Conservation (phyloP, 2,888 invertebrate species). For the Camponotus fellah region DNA sequence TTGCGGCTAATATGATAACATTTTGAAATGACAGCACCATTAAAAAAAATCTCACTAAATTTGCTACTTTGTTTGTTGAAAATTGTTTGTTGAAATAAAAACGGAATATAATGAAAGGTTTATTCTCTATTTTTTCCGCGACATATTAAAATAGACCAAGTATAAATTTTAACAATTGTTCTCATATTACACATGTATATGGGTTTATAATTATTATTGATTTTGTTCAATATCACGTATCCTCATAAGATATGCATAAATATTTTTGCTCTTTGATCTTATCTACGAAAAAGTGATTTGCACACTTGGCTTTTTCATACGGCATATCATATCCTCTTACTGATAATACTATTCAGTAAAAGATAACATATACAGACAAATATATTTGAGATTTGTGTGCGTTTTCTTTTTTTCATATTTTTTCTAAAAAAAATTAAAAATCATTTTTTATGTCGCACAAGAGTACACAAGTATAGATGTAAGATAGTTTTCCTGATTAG, state of each 20-base stretch:
- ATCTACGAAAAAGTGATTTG: slow-evolving; percentile 14
- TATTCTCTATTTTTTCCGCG: no score
- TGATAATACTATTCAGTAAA: slow-evolving; percentile 33
- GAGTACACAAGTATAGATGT: not conserved
- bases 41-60: not conserved
- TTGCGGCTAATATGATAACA: not conserved
- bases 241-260: slow-evolving; percentile 6
- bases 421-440: not conserved
- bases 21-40: not conserved
- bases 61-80: no score
- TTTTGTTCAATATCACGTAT: not conserved
- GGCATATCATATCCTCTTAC: not conserved
- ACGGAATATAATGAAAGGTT: not conserved
- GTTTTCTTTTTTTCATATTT: not conserved
- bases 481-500: not conserved
- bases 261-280: not conserved
- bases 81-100: not conserved
- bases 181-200: not conserved
- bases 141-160: not conserved
- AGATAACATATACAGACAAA: slow-evolving; percentile 29
- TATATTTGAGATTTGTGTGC: not conserved
- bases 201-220: not conserved
- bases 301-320: slow-evolving; percentile 20
- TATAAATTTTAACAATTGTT: not conserved
- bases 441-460: not conserved